Evolutionary conservation across 2,888 invertebrate species (phyloP), one percentile per base, ranked within the genome.

Genomic region (Temnothorax unifasciatus): DNA sequence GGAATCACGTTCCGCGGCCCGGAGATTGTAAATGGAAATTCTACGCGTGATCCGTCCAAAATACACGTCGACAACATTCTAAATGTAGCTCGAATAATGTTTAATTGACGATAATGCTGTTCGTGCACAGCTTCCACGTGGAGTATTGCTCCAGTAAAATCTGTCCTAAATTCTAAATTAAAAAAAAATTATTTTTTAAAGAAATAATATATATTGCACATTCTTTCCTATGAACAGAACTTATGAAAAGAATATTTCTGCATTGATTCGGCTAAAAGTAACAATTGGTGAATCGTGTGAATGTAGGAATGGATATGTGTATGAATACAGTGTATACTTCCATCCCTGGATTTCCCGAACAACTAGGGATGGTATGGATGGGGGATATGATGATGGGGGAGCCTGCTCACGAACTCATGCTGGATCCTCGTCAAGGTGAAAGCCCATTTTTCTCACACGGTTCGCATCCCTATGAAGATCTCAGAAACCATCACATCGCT

Each of bases 331-430:
- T 95, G 89, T 95, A 93, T 88, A 92, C 94, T 84, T 92, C 95
- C 90, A 96, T 96, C 95, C 95, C 96, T 89, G 95, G 95, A 89
- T 95, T 96, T 91, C 95, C 96, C 89, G 96, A 96, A 92, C 95
- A 96, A 92, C 95, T 96, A 94, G 96, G 96, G 91, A 96, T 96
- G 96, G 96, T 97, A 93, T 97, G 97, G 97, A 97, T 97, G 97
- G 96, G 96, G 61, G 95, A 95, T 85, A 93, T 95, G 94, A 94
- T 95, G 94, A 92, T 95, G 85, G 93, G 93, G 69, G 95, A 95
- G 85, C 87, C 90, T 6, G 90, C 94, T 6, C 94, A 94, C 83
- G 95, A 95, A 85, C 92, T 95, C 2, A 93, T 95, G 93, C 88
- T 95, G 89, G 95, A 95, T 86, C 94, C 95, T 66, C 93, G 93